These are phyloP conservation scores for Coreoperca whiteheadi DNA, from an alignment of 2,113 vertebrate species.

Conservation along the genomic window DNA sequence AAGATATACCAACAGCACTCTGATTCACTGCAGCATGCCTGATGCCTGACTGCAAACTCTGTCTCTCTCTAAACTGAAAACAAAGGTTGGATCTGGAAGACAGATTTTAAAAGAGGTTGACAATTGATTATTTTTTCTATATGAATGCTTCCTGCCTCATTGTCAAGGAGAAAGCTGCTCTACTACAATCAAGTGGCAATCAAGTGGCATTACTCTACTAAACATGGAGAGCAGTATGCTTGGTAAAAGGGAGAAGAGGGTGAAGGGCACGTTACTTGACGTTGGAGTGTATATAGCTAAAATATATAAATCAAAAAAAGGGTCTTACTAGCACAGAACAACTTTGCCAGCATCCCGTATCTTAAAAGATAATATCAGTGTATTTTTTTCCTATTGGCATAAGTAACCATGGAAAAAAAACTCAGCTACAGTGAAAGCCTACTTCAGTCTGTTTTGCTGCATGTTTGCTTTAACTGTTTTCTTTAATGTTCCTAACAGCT, in stretches of 20 bases:
- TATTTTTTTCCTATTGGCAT: neutral
- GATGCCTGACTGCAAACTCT: neutral
- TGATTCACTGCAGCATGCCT: neutral
- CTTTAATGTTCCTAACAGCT: neutral
- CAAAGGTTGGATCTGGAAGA: neutral
- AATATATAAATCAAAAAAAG: neutral
- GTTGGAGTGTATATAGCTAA: neutral
- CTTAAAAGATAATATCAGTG: neutral
- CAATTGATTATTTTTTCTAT: neutral
- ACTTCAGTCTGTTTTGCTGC: neutral
- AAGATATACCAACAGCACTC: neutral
- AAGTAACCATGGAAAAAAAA: neutral
- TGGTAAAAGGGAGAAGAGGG: neutral
- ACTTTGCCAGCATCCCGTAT: neutral
- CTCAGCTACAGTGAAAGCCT: neutral
- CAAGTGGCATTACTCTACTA: neutral
- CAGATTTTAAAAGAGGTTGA: neutral
- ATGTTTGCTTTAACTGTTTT: neutral
- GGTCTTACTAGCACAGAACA: neutral
- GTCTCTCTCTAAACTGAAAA: neutral
- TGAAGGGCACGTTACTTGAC: neutral
- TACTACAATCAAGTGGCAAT: neutral
- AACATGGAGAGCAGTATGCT: neutral
- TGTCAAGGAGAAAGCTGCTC: neutral
- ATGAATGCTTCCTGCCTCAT: neutral